Base-by-base conservation (phyloP, 2,797 vertebrate species). In the Melanotaenia pygmaea region DNA sequence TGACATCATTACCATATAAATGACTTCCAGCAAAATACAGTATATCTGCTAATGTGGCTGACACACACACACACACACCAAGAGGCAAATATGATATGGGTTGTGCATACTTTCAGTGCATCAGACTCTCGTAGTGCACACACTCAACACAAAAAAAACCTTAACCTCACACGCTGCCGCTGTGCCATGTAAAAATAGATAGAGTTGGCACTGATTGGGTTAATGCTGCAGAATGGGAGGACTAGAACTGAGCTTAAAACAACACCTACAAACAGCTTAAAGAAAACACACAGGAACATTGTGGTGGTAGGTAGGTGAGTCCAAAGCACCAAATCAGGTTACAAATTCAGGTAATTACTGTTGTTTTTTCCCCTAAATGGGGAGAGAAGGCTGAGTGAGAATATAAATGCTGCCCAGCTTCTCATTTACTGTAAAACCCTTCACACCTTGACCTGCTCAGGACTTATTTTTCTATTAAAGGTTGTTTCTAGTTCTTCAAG, bases 1-100 rank as follows among this genome's bases (percentile, higher is more conserved):
- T 94, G 89, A 94, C 92, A 93, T 92, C 92, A 95, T 95, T 95
- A 94, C 89, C 94, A 95, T 95, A 95, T 95, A 95, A 95, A 95
- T 94, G 91, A 95, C 92, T 94, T 94, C 87, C 83, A 89, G 89
- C 89, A 87, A 89, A 93, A 94, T 91, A 92, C 93, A 34, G 32
- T 34, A 34, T 34, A 94, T 93, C 93, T 94, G 93, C 91, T 94
- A 94, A 94, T 94, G 90, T 86, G 84, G 74, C 76, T 76, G 57
- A 74, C 71, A 81, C 47, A 70, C 59, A 72, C 47, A 80, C 72
- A 86, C 66, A 80, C 64, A 76, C 54, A 72, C 34, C 13, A 5
- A 40, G 38, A 64, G 61, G 77, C 70, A 85, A 79, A 80, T 70
- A 70, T 47, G 45, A 72, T 67, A 64, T 56, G 56, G 60, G 62